phyloP scores from a whole-genome alignment of 2,797 vertebrate species.

The Onychomys torridus region DNA sequence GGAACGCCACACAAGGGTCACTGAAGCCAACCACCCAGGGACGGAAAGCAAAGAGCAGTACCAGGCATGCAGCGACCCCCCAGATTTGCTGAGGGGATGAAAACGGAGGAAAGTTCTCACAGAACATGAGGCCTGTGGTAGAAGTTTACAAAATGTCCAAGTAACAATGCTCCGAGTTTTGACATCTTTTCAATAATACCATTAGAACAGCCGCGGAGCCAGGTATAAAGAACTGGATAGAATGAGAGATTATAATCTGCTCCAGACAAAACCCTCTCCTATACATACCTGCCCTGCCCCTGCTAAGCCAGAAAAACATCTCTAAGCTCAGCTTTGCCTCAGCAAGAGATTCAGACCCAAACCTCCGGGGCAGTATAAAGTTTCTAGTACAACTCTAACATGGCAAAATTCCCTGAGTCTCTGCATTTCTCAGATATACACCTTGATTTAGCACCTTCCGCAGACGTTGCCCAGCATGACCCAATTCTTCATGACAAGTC shows the following conservation, averaged over 20 bases:
- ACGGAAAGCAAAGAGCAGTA: conserved; percentile 37
- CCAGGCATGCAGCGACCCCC: neutral
- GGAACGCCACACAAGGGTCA: neutral
- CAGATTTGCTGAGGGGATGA: neutral
- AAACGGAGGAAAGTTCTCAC: neutral
- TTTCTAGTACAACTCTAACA: conserved; percentile 37
- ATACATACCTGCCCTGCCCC: neutral
- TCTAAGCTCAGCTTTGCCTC: conserved; percentile 29
- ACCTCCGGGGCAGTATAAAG: neutral
- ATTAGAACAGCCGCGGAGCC: neutral
- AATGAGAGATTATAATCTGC: neutral
- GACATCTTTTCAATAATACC: neutral
- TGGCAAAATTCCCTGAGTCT: conserved; percentile 56
- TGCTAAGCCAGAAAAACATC: conserved; percentile 54
- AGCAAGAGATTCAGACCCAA: conserved; percentile 30
- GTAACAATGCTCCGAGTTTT: neutral
- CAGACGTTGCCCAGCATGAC: neutral
- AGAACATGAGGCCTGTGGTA: neutral
- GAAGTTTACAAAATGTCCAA: neutral
- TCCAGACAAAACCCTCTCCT: neutral
- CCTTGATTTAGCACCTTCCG: conserved; percentile 54
- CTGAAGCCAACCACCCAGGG: conserved; percentile 5
- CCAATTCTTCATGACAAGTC: conserved; percentile 56
- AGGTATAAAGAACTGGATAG: neutral
- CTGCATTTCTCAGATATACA: conserved; percentile 58